These are phyloP conservation scores for Solea solea DNA, from an alignment of 2,113 vertebrate species.

Conservation along the genomic window DNA sequence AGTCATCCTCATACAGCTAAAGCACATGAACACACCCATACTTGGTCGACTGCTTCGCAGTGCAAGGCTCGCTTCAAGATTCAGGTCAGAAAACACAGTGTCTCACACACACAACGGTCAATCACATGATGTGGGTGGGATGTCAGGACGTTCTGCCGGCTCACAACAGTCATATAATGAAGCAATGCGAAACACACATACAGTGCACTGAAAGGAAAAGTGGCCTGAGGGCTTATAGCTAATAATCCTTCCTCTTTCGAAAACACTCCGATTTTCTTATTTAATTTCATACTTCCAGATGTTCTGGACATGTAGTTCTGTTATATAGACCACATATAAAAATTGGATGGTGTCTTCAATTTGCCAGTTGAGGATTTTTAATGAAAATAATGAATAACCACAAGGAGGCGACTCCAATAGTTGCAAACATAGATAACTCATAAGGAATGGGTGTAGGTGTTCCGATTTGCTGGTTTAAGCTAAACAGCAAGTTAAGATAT, in stretches of 20 bases:
- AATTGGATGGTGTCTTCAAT: too few relatives aligned
- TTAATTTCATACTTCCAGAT: too few relatives aligned
- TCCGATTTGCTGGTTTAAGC: too few relatives aligned
- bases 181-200: not conserved
- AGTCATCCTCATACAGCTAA: not conserved
- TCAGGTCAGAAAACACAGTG: conserved; percentile 46
- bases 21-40: conserved; percentile 16
- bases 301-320: too few relatives aligned
- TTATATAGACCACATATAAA: too few relatives aligned
- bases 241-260: not conserved
- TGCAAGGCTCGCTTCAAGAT: conserved; percentile 19
- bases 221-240: not conserved
- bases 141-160: not conserved
- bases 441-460: too few relatives aligned
- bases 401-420: too few relatives aligned
- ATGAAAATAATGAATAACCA: too few relatives aligned
- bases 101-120: conserved; percentile 4
- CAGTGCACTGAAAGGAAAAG: not conserved
- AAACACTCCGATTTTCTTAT: too few relatives aligned
- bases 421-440: too few relatives aligned
- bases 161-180: not conserved
- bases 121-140: conserved; percentile 21
- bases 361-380: too few relatives aligned
- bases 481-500: too few relatives aligned
- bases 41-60: conserved; percentile 27